Conservation (phyloP, 2,113 vertebrate genomes). For the Loxodonta africana region DNA sequence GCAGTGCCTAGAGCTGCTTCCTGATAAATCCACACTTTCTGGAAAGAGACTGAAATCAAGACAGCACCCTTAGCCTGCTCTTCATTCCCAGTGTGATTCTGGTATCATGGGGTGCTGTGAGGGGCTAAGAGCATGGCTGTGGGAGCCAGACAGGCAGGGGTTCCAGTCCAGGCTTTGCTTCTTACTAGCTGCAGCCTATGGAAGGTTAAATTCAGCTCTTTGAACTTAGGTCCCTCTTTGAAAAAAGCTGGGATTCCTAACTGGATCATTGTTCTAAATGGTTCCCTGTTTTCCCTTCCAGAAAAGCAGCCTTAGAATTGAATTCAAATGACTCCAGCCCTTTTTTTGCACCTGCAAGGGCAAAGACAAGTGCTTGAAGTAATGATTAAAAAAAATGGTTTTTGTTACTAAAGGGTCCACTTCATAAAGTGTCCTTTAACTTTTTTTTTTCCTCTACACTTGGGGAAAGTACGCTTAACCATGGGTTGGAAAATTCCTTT, state of each 20-base stretch:
- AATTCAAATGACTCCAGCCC: not conserved
- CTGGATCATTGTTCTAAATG: fast-evolving
- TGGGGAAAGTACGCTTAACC: constrained; percentile 39
- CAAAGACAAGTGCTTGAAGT: constrained; percentile 25
- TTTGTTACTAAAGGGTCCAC: not conserved
- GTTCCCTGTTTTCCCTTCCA: not conserved
- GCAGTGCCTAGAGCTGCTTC: not conserved
- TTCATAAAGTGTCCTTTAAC: constrained; percentile 42
- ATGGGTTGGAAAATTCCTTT: constrained; percentile 48
- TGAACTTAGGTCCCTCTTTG: not conserved
- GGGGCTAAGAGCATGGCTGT: fast-evolving
- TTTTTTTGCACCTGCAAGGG: constrained; percentile 25
- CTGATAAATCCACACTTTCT: too few relatives aligned
- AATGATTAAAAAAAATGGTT: not conserved
- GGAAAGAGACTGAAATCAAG: not conserved
- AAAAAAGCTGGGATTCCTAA: too few relatives aligned
- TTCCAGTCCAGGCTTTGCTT: not conserved
- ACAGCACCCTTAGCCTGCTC: too few relatives aligned
- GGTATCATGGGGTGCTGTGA: fast-evolving
- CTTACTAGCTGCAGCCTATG: not conserved
- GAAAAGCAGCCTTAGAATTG: constrained; percentile 31
- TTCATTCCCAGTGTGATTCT: not conserved
- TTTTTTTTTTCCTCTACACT: not conserved
- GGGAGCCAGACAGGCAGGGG: not conserved
- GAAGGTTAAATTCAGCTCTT: not conserved